Evolutionary conservation across 2,113 vertebrate species (phyloP), one percentile per base, ranked within the genome.

Genomic region (Cyphomyrus plagiostoma): DNA sequence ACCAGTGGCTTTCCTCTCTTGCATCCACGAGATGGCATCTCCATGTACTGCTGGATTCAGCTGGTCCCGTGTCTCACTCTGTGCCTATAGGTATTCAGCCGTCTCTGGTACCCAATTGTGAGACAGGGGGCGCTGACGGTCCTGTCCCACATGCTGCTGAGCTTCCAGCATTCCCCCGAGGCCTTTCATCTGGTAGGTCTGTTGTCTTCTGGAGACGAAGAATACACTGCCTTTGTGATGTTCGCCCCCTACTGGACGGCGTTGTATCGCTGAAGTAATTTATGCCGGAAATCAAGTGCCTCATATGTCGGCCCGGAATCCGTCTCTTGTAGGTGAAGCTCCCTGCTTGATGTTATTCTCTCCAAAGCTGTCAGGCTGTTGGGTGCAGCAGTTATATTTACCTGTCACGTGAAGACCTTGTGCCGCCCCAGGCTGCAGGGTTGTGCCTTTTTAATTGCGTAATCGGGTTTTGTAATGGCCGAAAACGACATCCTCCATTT

Each of bases 131-230:
- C 98, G 77, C 95, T 99, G 88, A 95, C 97, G 49, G 98, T 99
- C 77, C 97, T 99, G 90, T 98, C 98, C 89, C 98, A 99, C 91
- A 99, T 99, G 97, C 96, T 99, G 92, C 97, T 99, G 89, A 99
- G 98, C 93, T 99, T 99, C 95, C 98, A 99, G 94, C 98, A 99
- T 94, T 99, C 98, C 94, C 98, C 98, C 19, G 98, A 99, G 95
- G 98, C 98, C 89, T 99, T 99, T 94, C 98, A 99, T 93, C 95
- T 99, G 97, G 98, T 99, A 94, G 96, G 97, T 93, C 88, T n/a
- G 86, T 92, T 88, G 88, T 87, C 74, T 19, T 39, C 26, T 1
- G 49, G 21, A 2, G 70, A 30, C 5, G 30, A 39, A 35, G 30
- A 77, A 30, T 19, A 1, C 70, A 1, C 1, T 80, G 35, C 74